Evolutionary conservation across 2,797 vertebrate species (phyloP).

Genomic region (Pempheris klunzingeri): DNA sequence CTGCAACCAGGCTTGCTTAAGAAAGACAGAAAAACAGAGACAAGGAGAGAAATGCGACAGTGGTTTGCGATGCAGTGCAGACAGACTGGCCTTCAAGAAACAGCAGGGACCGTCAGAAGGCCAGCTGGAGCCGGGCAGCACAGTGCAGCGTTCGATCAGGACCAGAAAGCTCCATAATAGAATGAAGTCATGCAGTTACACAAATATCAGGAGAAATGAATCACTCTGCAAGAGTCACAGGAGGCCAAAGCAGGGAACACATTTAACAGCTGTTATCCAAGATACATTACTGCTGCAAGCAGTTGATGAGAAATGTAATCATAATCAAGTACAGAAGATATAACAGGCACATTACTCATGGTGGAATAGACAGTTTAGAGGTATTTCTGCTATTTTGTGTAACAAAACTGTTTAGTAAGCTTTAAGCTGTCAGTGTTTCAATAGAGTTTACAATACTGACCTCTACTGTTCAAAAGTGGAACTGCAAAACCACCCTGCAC

Average conservation of each 20-base stretch:
- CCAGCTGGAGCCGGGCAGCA: conserved; percentile 66
- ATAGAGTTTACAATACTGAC: conserved; percentile 59
- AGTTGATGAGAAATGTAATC: conserved; percentile 12
- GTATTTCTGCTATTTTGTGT: background rate
- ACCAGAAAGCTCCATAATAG: conserved; percentile 68
- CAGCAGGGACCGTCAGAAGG: conserved; percentile 62
- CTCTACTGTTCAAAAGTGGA: conserved; percentile 46
- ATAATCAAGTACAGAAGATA: background rate
- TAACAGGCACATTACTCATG: background rate
- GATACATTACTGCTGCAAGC: conserved; percentile 15
- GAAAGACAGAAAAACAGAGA: conserved; percentile 43
- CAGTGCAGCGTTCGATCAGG: conserved; percentile 59
- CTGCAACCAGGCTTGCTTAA: conserved; percentile 65
- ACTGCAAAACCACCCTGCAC: conserved; percentile 20
- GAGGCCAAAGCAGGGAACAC: conserved; percentile 59
- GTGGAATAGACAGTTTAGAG: background rate
- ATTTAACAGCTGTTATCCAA: conserved; percentile 39
- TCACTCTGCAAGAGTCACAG: conserved; percentile 53
- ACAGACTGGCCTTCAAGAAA: conserved; percentile 64
- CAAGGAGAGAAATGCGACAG: conserved; percentile 34
- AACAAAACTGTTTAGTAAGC: background rate
- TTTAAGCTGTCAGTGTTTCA: background rate
- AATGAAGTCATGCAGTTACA: conserved; percentile 80
- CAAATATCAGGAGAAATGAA: conserved; percentile 60
- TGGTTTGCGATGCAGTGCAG: conserved; percentile 57